Percentiles rank a stretch among this genome's conserved stretches.
These are phyloP conservation scores for Lytechinus pictus DNA, from an alignment of 35 echinoderm and acorn worm genomes.

Conservation along the genomic window DNA sequence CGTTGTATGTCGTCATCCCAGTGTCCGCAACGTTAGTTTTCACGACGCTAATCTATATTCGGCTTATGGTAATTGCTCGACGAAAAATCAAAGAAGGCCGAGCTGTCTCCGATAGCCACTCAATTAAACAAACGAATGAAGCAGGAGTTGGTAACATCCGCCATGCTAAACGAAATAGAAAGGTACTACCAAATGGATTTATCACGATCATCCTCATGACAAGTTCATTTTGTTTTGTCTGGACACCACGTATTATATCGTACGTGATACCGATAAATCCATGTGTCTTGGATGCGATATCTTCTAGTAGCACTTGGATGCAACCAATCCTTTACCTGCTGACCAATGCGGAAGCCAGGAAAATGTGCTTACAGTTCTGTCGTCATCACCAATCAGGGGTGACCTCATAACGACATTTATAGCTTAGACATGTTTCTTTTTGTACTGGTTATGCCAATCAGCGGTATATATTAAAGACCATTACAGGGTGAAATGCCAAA, in stretches of 20 bases:
- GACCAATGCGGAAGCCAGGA: neutral
- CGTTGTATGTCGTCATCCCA: neutral
- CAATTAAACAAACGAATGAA: neutral
- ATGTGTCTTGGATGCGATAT: neutral
- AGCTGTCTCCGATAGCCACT: neutral
- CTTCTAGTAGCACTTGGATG: neutral
- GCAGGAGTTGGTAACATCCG: neutral
- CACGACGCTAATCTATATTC: neutral
- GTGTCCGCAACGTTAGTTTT: neutral
- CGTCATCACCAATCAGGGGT: neutral
- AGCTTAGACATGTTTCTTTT: too few relatives aligned
- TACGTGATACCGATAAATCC: neutral
- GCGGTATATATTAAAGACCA: too few relatives aligned
- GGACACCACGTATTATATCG: neutral
- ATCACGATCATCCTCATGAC: conserved; percentile 1
- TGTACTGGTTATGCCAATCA: too few relatives aligned
- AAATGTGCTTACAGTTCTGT: neutral
- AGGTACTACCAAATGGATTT: neutral
- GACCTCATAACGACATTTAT: neutral
- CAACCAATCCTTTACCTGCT: neutral
- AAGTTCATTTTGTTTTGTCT: neutral
- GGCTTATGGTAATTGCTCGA: neutral
- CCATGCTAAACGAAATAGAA: neutral
- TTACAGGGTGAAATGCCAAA: too few relatives aligned
- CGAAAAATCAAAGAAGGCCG: neutral